These are phyloP conservation scores for Drosophila repleta DNA, from an alignment of 1,140 invertebrate species.

Conservation along the genomic window DNA sequence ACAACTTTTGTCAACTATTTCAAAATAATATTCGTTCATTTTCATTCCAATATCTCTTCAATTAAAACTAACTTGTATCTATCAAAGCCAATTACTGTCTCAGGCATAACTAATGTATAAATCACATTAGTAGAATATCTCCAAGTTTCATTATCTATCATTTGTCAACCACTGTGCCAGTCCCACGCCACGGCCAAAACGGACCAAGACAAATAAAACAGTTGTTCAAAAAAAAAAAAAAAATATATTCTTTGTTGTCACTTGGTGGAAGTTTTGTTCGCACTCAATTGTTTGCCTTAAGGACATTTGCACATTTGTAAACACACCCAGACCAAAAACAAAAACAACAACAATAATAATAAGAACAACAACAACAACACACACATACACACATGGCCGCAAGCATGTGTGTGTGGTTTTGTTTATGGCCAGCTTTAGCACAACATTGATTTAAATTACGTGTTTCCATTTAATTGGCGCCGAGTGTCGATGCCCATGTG, in stretches of 20 bases:
- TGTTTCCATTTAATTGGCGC: conserved; percentile 80
- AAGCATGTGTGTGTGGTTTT: conserved; percentile 77
- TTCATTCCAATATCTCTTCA: too few species aligned
- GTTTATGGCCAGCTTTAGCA: conserved; percentile 75
- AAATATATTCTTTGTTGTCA: conserved; percentile 68
- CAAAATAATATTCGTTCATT: too few species aligned
- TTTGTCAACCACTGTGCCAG: conserved; percentile 45
- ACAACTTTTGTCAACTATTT: too few species aligned
- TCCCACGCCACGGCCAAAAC: conserved; percentile 1
- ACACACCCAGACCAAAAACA: conserved; percentile 59
- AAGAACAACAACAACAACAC: conserved; percentile 15
- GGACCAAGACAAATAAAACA: conserved; percentile 52
- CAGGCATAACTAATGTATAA: neutral
- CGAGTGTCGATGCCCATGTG: conserved; percentile 65
- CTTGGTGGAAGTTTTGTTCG: conserved; percentile 79
- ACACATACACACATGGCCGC: conserved; percentile 42
- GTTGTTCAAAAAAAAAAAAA: conserved; percentile 56
- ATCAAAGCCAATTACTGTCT: too few species aligned
- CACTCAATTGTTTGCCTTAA: conserved; percentile 83
- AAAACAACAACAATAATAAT: conserved; percentile 7
- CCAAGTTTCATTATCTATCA: neutral
- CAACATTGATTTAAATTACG: conserved; percentile 82
- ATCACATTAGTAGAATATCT: neutral
- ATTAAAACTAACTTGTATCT: too few species aligned
- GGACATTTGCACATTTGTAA: conserved; percentile 80